Conservation (phyloP, 1,140 invertebrate genomes). For the Cheumatopsyche charites region DNA sequence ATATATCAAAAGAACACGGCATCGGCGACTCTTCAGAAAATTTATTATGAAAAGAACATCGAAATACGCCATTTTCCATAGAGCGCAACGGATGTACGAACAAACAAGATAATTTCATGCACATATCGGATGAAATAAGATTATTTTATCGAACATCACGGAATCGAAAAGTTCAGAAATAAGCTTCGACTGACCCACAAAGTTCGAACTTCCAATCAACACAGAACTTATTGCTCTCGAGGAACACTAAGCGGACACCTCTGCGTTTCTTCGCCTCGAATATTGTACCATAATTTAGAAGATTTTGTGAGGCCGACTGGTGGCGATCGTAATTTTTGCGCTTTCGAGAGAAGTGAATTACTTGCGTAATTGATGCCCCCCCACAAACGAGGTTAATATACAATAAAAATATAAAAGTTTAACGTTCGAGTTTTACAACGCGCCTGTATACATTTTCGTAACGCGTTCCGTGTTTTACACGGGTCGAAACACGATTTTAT, state of each 20-base stretch:
- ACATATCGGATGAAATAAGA: too few species aligned
- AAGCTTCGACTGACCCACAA: too few species aligned
- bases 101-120: background rate
- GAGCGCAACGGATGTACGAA: background rate
- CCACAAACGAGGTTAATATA: slow-evolving; percentile 27
- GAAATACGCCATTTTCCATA: background rate
- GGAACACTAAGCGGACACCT: too few species aligned
- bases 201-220: background rate
- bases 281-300: too few species aligned
- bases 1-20: too few species aligned
- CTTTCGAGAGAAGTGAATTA: background rate
- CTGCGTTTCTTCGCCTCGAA: too few species aligned
- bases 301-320: too few species aligned
- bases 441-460: slow-evolving; percentile 24
- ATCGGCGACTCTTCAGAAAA: background rate
- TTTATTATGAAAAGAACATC: background rate
- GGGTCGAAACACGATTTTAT: slow-evolving; percentile 28
- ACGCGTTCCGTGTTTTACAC: slow-evolving; percentile 33
- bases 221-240: background rate
- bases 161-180: too few species aligned
- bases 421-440: slow-evolving; percentile 7
- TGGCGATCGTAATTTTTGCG: too few species aligned
- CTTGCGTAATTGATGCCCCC: slow-evolving; percentile 28
- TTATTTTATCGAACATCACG: too few species aligned
- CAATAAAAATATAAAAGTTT: slow-evolving; percentile 29